Evolutionary conservation across 2,797 vertebrate genomes (phyloP).

Genomic region (Xenentodon cancila): DNA sequence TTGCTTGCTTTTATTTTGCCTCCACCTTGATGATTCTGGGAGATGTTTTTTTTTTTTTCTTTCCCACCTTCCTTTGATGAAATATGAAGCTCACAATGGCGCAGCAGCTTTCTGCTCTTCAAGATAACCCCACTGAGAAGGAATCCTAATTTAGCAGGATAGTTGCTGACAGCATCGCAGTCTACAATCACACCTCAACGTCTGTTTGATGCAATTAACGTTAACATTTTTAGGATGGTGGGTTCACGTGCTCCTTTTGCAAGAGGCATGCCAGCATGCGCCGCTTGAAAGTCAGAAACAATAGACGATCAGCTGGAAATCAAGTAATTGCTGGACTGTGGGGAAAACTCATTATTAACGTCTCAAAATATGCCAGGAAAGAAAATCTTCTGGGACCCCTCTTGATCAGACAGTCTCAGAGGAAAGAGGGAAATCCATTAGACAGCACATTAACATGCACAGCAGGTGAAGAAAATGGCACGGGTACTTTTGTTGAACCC

Average conservation of each 20-base stretch:
- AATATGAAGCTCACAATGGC: conserved; percentile 60
- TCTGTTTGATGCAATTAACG: conserved; percentile 54
- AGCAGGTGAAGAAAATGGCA: conserved; percentile 39
- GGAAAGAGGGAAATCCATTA: conserved; percentile 66
- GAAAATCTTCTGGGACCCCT: conserved; percentile 42
- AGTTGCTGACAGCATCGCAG: conserved; percentile 52
- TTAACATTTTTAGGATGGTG: conserved; percentile 30
- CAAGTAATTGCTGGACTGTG: conserved; percentile 44
- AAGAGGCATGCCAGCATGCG: neutral
- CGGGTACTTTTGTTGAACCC: conserved; percentile 40
- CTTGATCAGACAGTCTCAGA: conserved; percentile 59
- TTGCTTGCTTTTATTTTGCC: conserved; percentile 64
- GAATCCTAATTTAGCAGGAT: conserved; percentile 53
- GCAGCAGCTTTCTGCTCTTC: conserved; percentile 52
- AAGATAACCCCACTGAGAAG: conserved; percentile 57
- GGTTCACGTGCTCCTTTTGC: conserved; percentile 25
- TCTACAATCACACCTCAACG: conserved; percentile 40
- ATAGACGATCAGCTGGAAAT: conserved; percentile 49
- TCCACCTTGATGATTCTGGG: conserved; percentile 68
- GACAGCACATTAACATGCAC: conserved; percentile 61
- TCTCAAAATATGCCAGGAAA: conserved; percentile 50
- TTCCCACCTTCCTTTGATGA: conserved; percentile 63
- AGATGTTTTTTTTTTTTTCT: conserved; percentile 53
- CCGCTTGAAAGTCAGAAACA: conserved; percentile 53
- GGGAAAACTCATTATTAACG: conserved; percentile 46